Evolutionary conservation across 2,113 vertebrate species (phyloP).

Genomic region (Rhabdornis inornatus): DNA sequence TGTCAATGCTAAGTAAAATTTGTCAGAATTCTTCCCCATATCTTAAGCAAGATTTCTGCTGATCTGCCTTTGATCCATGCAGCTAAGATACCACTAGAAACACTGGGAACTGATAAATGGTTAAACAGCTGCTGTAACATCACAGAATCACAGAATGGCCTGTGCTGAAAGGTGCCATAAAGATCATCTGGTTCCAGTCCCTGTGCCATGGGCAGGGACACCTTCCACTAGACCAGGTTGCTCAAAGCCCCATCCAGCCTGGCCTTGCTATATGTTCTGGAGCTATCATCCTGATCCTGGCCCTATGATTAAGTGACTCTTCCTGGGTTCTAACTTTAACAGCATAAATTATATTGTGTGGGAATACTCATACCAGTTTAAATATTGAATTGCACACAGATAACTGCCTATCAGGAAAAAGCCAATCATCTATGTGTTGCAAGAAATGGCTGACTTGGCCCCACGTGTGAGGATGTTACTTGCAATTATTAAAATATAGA

Average conservation of each 20-base stretch:
- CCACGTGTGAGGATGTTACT: background rate
- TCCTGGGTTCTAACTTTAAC: background rate
- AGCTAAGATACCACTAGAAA: background rate
- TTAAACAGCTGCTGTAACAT: background rate
- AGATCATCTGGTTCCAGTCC: background rate
- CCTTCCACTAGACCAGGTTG: background rate
- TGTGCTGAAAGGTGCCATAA: background rate
- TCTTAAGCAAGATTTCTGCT: background rate
- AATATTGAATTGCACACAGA: background rate
- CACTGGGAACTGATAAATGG: background rate
- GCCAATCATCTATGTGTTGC: background rate
- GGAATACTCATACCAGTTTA: background rate
- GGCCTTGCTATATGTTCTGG: background rate
- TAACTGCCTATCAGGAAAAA: background rate
- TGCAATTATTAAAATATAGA: background rate
- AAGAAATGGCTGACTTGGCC: background rate
- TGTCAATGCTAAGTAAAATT: background rate
- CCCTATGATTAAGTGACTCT: background rate
- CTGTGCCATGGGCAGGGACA: background rate
- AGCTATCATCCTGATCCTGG: background rate
- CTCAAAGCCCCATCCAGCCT: background rate
- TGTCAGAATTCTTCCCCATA: background rate
- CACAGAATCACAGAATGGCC: background rate
- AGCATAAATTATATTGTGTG: background rate
- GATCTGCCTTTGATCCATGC: background rate